Base-by-base conservation (phyloP, 2,888 invertebrate genomes). In the Gastracanthus pulcherrimus region DNA sequence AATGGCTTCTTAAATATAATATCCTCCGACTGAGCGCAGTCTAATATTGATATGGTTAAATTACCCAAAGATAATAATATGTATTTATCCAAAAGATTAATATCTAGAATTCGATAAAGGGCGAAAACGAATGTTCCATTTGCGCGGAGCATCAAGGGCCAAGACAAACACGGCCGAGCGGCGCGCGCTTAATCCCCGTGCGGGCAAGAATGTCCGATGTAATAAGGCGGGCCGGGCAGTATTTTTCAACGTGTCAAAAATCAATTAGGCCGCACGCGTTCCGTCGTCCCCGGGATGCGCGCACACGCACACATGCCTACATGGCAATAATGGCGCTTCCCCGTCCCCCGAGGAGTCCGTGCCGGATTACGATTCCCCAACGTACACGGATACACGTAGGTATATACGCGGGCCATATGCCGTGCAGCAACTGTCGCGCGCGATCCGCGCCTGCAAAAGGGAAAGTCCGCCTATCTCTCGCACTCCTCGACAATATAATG, bases 181-280 rank as follows among this genome's bases (percentile, higher is more conserved):
- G 29, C 23, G 5, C 5, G n/a, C 23, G 36, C 31, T 16, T 19
- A n/a, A 62, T 62, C 31, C 62, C 31, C 62, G 31, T 34, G 9
- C 62, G n/a, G 45, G n/a, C n/a, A 45, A 45, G 45, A 45, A n/a
- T 26, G 23, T 31, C 36, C 16, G 13, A 66, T 6, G 34, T 48
- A 48, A 75, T 75, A 70, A 48, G 62, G n/a, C 45, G n/a, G 34
- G 13, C 13, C 58, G 26, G 11, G 19, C 23, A 34, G 36, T 64
- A 74, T 80, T 70, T 76, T 75, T 80, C 69, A 76, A 62, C 69
- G 75, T 70, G 80, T 75, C 80, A 76, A 62, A 80, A 80, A 75
- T 80, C 75, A 80, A 75, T 80, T 80, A 80, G 75, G 64, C 1
- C 71, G 71, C 64, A 51, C 76, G 45, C 48, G 45, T 19, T 26